Evolutionary conservation across 2,113 vertebrate genomes (phyloP), one percentile per base, ranked within the genome.

Genomic region (Passer montanus): DNA sequence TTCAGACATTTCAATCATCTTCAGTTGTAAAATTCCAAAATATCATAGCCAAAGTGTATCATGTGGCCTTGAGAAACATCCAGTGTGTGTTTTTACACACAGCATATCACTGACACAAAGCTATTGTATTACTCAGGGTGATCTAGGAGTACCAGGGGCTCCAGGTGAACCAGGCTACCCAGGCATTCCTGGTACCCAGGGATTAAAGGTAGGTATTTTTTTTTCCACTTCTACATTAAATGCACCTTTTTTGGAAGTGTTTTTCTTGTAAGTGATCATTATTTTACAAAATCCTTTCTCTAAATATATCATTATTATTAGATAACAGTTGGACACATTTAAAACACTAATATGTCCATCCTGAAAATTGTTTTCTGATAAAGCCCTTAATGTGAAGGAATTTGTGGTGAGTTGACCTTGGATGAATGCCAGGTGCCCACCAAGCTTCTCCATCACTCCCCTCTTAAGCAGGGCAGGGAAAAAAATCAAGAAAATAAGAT

Each of bases 91-190:
- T 92, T 90, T 90, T 69, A 67, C 43, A 39, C 16, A 30, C 16
- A 46, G 17, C 67, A 69, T 16, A 15, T 91, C 63, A 85, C 33
- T 76, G 44, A 96, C 73, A 89, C 39, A 67, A 63, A 84, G 59
- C 75, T 97, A 35, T 86, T 98, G 15, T 97, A 52, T 97, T 93
- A 52, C 22, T 58, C 90, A 99, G 99, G 99, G 99, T 90, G 98
- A 98, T 73, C 49, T 94, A 93, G 99, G 99, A 83, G 82, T 97
- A 58, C 94, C 96, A 33, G 99, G 99, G 56, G 58, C 62, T 49
- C 93, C 97, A 72, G 99, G 99, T 76, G 98, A 99, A 87, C 98
- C 98, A 56, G 99, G 99, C 87, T 98, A 99, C 90, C 97, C 98
- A 41, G 99, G 99, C 59, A 97, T 99, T 90, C 99, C 99, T 80